Evolutionary conservation across 1,140 invertebrate genomes (phyloP).

Genomic region (Hormaphis cornu): DNA sequence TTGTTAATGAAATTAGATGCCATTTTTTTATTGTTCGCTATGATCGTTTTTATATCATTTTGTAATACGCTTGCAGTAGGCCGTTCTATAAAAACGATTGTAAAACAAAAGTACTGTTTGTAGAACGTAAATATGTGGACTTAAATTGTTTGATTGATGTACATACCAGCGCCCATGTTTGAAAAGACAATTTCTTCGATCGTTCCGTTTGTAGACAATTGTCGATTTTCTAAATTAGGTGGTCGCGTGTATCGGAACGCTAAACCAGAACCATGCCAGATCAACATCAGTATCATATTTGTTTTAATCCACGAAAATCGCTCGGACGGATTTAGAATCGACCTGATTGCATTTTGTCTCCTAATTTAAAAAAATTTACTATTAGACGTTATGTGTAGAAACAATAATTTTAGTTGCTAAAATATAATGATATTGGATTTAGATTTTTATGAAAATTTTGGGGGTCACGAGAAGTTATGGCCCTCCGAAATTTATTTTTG

Average conservation of each 20-base stretch:
- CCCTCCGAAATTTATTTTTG: too few relatives aligned
- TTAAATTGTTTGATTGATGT: background rate
- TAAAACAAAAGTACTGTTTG: background rate
- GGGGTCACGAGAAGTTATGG: too few relatives aligned
- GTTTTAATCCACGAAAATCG: background rate
- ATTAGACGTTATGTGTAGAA: background rate
- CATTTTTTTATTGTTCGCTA: background rate
- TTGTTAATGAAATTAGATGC: background rate
- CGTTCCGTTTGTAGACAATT: background rate
- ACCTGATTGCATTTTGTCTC: background rate
- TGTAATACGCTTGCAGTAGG: background rate
- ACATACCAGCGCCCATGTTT: background rate
- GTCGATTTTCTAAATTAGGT: background rate
- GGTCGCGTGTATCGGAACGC: background rate
- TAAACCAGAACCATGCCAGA: constrained; percentile 18
- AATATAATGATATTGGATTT: too few relatives aligned
- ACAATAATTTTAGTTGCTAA: too few relatives aligned
- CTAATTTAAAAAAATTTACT: background rate
- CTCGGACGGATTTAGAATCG: background rate
- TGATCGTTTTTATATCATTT: background rate
- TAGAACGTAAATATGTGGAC: background rate
- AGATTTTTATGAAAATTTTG: too few relatives aligned
- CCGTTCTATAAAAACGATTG: background rate
- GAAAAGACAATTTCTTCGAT: constrained; percentile 6
- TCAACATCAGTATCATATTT: constrained; percentile 10